Base-by-base conservation (phyloP, 2,113 vertebrate species). In the Mellivora capensis region DNA sequence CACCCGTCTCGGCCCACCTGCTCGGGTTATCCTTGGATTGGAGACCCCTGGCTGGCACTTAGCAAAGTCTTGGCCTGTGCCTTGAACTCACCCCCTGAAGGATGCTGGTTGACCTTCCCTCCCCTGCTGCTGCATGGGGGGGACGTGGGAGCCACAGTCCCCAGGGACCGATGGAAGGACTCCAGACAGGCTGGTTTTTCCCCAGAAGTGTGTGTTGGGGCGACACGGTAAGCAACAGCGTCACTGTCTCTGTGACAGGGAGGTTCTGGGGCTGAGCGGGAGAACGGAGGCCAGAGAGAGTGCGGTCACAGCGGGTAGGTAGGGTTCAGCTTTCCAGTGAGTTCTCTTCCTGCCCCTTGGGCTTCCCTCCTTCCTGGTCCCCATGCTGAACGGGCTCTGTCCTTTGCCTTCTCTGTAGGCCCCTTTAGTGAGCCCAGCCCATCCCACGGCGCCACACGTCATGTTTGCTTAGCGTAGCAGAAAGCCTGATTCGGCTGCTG, bases 1-100 rank as follows among this genome's bases (percentile, higher is more conserved):
- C 8, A 2, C 29, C 27, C 52, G 7, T 12, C 11, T 39, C n/a
- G 17, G 31, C 15, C 69, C 1, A 0, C 42, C 27, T 0, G 27
- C 27, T 18, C 5, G 89, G 89, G 67, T 54, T 49, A 5, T 17
- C 62, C n/a, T 2, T 34, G 21, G 37, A 47, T 8, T 18, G 67
- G 47, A 1, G 10, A 3, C 31, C 8, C 39, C 84, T 10, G 44
- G 21, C 11, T 27, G 57, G 76, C 76, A 31, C 18, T 9, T 34
- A 57, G 29, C 44, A 52, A 37, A 31, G 18, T 5, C 44, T 47
- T 29, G 17, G 17, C 44, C 54, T 21, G 18, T 6, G 3, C 7
- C 29, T 18, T 37, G 62, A 15, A 59, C 64, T 64, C 64, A 1
- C 61, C 54, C 49, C 5, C 39, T 71, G 89, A 7, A 39, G 42